A percentile compares a stretch with the other conserved stretches of the same genome.
Conservation (phyloP, 2,797 vertebrate genomes). For the Ctenopoma kingsleyae region DNA sequence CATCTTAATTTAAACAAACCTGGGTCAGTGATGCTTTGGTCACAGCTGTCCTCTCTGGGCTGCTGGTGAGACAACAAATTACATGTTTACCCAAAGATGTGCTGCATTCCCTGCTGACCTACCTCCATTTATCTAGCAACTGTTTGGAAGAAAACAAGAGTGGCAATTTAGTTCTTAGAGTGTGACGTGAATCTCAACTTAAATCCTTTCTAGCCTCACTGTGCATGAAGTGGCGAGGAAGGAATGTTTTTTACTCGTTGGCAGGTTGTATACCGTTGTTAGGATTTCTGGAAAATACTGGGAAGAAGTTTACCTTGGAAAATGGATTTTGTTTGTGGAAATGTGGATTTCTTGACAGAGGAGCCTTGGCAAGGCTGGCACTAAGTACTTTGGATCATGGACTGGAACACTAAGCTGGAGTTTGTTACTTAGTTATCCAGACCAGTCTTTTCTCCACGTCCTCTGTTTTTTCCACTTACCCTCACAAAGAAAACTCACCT, state of each 20-base stretch:
- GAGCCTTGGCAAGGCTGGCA: conserved; percentile 27
- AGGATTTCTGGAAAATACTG: conserved; percentile 51
- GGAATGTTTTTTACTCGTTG: conserved; percentile 50
- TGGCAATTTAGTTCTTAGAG: conserved; percentile 21
- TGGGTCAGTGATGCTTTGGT: conserved; percentile 4
- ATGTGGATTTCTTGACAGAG: conserved; percentile 6
- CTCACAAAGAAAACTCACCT: conserved; percentile 8
- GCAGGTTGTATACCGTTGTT: conserved; percentile 27
- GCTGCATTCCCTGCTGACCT: conserved; percentile 3
- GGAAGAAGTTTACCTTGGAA: conserved; percentile 52
- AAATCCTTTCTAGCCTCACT: conserved; percentile 24
- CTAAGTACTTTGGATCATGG: conserved; percentile 33
- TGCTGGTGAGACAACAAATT: conserved; percentile 12
- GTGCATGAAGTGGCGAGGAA: conserved; percentile 30
- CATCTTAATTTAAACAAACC: conserved; percentile 4
- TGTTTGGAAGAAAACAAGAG: conserved; percentile 14
- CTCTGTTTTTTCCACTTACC: conserved; percentile 15
- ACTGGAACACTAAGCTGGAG: conserved; percentile 40
- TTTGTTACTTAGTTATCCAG: conserved; percentile 35
- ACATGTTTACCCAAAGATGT: conserved; percentile 17
- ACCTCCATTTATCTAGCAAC: conserved; percentile 18
- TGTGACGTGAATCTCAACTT: conserved; percentile 26
- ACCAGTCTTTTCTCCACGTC: conserved; percentile 17
- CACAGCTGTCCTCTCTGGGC: not conserved
- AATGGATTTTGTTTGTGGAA: conserved; percentile 46